Percentiles rank a stretch among this genome's conserved stretches.
These are phyloP conservation scores for Myxocyprinus asiaticus DNA, from an alignment of 2,113 vertebrate genomes.

Conservation along the genomic window DNA sequence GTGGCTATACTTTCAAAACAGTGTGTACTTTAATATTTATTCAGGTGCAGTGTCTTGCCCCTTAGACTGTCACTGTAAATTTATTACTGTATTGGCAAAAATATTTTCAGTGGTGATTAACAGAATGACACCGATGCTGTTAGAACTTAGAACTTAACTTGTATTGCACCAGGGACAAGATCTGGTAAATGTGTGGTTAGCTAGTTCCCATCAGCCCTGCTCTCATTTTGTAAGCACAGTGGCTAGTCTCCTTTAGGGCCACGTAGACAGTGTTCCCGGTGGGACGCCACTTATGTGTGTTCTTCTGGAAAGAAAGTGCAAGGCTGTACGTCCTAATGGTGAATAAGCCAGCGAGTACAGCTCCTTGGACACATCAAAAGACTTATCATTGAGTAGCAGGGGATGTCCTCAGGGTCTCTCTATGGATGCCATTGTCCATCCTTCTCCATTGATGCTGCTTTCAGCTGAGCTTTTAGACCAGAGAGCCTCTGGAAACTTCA, in stretches of 20 bases:
- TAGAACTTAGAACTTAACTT: neutral
- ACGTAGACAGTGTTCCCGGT: neutral
- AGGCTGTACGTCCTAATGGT: conserved; percentile 67
- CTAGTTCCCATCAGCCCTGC: neutral
- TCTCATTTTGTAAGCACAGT: neutral
- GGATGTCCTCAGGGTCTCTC: conserved; percentile 70
- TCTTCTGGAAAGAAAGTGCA: conserved; percentile 55
- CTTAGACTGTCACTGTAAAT: no score
- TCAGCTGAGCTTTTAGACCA: conserved; percentile 69
- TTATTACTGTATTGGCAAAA: no score
- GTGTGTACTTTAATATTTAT: no score
- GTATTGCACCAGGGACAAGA: neutral
- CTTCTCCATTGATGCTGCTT: conserved; percentile 67
- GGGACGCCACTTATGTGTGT: conserved; percentile 51
- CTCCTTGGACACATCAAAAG: conserved; percentile 68
- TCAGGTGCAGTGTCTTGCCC: no score
- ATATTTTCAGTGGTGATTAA: no score
- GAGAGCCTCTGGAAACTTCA: conserved; percentile 56
- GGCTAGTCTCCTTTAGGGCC: neutral
- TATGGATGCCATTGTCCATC: conserved; percentile 68
- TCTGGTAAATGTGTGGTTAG: neutral
- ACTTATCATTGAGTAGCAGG: conserved; percentile 73
- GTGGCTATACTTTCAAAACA: no score
- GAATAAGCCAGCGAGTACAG: conserved; percentile 65
- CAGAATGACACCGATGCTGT: neutral